These are phyloP conservation scores for Sepiola atlantica DNA, from an alignment of 2,888 invertebrate species.

Conservation along the genomic window DNA sequence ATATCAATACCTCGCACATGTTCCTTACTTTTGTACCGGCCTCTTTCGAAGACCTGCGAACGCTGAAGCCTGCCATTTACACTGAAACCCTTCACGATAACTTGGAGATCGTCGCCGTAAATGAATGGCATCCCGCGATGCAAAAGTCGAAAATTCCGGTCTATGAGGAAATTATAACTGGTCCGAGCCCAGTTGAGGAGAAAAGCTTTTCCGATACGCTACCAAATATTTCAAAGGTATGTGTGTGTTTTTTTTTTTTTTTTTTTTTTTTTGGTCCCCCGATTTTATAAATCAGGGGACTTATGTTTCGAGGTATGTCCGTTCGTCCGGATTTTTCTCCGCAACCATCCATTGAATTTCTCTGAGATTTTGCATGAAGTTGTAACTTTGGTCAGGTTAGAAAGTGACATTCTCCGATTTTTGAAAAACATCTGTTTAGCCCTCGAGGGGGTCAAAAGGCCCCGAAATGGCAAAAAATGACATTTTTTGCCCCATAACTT, in stretches of 20 bases:
- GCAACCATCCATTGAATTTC: too few relatives aligned
- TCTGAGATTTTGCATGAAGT: too few relatives aligned
- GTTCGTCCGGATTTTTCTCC: too few relatives aligned
- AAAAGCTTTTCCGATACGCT: background rate
- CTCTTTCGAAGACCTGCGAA: slow-evolving; percentile 76
- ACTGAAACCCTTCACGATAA: background rate
- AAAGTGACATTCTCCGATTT: too few relatives aligned
- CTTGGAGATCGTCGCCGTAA: slow-evolving; percentile 43
- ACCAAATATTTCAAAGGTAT: background rate
- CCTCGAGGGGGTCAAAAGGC: too few relatives aligned
- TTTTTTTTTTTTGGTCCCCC: background rate
- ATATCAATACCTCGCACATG: slow-evolving; percentile 79
- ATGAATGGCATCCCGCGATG: background rate
- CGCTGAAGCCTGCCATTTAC: slow-evolving; percentile 56
- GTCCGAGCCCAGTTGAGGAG: background rate
- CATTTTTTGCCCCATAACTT: too few relatives aligned
- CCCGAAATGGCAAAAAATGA: too few relatives aligned
- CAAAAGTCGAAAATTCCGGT: background rate
- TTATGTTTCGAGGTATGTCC: too few relatives aligned
- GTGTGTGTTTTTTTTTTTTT: too few relatives aligned
- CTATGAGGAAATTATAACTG: background rate
- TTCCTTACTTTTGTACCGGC: slow-evolving; percentile 82
- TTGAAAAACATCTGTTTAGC: too few relatives aligned
- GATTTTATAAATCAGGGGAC: too few relatives aligned
- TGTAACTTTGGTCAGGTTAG: too few relatives aligned